These are phyloP conservation scores for Enteromius viviparus DNA, from an alignment of 2,797 vertebrate genomes.

Conservation along the genomic window DNA sequence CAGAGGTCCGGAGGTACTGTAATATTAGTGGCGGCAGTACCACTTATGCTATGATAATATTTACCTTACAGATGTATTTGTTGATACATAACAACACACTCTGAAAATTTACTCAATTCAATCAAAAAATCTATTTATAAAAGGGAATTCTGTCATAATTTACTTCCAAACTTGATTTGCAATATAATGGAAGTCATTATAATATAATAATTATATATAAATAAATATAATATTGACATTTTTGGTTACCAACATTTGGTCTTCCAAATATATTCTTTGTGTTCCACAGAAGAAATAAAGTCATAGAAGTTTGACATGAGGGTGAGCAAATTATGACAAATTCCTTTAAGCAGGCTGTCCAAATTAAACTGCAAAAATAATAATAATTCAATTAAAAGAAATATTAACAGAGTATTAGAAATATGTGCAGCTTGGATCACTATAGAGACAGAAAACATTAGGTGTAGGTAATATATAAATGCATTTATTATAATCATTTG, in stretches of 20 bases:
- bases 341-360: not conserved
- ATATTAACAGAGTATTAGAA: not conserved
- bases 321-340: not conserved
- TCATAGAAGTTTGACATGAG: not conserved
- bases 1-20: not conserved
- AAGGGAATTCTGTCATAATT: not conserved
- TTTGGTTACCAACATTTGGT: not conserved
- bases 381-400: not conserved
- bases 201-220: no score
- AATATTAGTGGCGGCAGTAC: not conserved
- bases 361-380: not conserved
- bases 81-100: not conserved
- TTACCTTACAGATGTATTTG: not conserved
- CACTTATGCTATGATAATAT: not conserved
- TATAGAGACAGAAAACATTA: constrained; percentile 53
- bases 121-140: no score
- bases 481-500: constrained; percentile 82
- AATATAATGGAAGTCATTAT: not conserved
- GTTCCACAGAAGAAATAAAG: not conserved
- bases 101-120: not conserved
- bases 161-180: not conserved
- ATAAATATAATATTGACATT: not conserved
- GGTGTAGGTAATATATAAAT: constrained; percentile 75
- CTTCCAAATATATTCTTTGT: not conserved
- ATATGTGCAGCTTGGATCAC: not conserved